Evolutionary conservation across 2,888 invertebrate species (phyloP), one percentile per base, ranked within the genome.

Genomic region (Nectonema munidae): DNA sequence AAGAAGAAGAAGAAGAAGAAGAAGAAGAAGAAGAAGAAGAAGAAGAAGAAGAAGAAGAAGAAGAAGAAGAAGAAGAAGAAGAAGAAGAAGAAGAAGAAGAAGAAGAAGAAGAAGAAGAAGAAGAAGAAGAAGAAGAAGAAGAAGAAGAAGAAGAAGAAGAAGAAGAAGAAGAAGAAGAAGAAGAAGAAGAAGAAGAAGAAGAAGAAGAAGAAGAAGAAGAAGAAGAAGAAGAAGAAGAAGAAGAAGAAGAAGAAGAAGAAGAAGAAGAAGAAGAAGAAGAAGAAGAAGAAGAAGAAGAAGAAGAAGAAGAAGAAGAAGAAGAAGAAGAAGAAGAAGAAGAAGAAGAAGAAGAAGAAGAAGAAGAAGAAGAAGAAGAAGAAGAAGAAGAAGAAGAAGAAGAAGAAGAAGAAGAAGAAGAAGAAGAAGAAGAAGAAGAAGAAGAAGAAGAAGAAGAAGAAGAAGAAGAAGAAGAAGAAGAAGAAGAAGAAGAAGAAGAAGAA

Each of bases 1-100:
- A 25, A 25, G 25, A 25, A 25, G 25, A 25, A 25, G 25, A 25
- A 25, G 25, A 25, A 25, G 25, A 25, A 25, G 25, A 25, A 25
- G 25, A 25, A 25, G 25, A 25, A 25, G 25, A 25, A 25, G 25
- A 25, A 25, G 25, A 25, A 25, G 25, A 25, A 25, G 25, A 25
- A 25, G 25, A 25, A 25, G 25, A 25, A 25, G 25, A 25, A 25
- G 25, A 25, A 25, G 25, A 25, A 25, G 25, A 25, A 25, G 25
- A 25, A 25, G 25, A 25, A 25, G 25, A 25, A 25, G 25, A 25
- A 25, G 25, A 25, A 25, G 25, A 25, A 25, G 25, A 25, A 25
- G 25, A 25, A 25, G 25, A 25, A 25, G 25, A 25, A 25, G 25
- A 25, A 25, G 25, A 25, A 25, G 25, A 25, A 25, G 25, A 25